Evolutionary conservation across 2,113 vertebrate species (phyloP).

Genomic region (Acanthisitta chloris): DNA sequence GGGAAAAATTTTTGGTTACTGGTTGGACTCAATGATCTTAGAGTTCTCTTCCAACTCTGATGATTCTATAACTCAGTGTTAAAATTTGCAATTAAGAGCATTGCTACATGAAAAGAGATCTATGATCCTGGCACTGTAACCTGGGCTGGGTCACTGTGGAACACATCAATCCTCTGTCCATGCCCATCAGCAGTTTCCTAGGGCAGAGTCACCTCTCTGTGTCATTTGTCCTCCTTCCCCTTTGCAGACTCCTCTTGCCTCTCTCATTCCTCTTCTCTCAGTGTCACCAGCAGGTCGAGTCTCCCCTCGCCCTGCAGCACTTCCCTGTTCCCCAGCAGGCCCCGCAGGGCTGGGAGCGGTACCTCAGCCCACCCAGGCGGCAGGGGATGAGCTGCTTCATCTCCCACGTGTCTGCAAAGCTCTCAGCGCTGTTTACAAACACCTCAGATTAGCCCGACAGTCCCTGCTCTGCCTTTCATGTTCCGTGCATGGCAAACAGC

Average conservation of each 20-base stretch:
- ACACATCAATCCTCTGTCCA: accelerated
- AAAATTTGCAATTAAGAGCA: constrained; percentile 5
- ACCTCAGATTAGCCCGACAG: background rate
- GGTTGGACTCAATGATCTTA: too few species aligned
- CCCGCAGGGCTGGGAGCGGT: background rate
- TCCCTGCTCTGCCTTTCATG: background rate
- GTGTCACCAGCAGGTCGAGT: background rate
- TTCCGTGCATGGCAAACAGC: constrained; percentile 13
- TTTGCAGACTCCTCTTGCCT: background rate
- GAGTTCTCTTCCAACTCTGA: too few species aligned
- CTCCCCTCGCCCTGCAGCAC: background rate
- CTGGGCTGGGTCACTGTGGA: background rate
- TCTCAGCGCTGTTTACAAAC: background rate
- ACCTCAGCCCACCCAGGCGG: accelerated
- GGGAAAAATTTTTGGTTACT: too few species aligned
- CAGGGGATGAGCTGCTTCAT: background rate
- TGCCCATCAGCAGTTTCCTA: background rate
- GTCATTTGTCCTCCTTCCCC: background rate
- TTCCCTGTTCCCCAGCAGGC: background rate
- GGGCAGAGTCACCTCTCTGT: background rate
- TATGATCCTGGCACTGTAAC: background rate
- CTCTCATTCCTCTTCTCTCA: background rate
- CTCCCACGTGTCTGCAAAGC: background rate
- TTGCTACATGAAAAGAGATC: background rate
- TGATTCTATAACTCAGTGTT: too few species aligned